Evolutionary conservation across 2,113 vertebrate species (phyloP).

Genomic region (Scopus umbretta): DNA sequence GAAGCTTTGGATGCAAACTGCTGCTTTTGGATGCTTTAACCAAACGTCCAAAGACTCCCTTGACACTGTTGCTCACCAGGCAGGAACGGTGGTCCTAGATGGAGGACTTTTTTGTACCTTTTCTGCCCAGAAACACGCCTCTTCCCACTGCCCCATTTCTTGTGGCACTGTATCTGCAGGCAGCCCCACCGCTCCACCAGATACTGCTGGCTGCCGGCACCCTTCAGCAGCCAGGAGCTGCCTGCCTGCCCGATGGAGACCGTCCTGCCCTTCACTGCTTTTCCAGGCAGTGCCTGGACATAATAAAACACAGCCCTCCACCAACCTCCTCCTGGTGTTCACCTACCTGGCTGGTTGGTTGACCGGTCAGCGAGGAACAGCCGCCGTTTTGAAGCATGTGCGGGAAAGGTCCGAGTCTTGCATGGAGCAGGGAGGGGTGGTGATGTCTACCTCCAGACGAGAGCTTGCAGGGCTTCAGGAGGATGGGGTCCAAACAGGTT

Average conservation of each 20-base stretch:
- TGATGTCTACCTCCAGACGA: neutral
- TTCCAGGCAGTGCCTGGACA: neutral
- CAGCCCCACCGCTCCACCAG: neutral
- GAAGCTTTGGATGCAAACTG: neutral
- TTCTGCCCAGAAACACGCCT: neutral
- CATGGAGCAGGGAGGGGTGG: no score
- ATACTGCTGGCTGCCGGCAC: neutral
- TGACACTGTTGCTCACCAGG: neutral
- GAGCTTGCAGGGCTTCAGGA: neutral
- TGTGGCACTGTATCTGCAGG: neutral
- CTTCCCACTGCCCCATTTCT: neutral
- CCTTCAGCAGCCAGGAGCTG: neutral
- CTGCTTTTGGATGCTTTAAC: neutral
- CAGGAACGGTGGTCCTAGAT: neutral
- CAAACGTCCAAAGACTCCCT: neutral
- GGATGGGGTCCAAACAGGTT: neutral
- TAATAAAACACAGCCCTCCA: neutral
- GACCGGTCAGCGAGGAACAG: neutral
- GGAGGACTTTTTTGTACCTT: neutral
- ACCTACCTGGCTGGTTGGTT: fast-evolving
- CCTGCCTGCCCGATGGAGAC: no score
- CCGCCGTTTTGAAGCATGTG: neutral
- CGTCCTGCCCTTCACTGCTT: neutral
- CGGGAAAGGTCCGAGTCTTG: neutral
- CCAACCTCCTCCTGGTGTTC: neutral